A percentile compares a stretch with the other conserved stretches of the same genome.
Evolutionary conservation across 2,113 vertebrate genomes (phyloP).

Genomic region (Trochalopteron elliotii): DNA sequence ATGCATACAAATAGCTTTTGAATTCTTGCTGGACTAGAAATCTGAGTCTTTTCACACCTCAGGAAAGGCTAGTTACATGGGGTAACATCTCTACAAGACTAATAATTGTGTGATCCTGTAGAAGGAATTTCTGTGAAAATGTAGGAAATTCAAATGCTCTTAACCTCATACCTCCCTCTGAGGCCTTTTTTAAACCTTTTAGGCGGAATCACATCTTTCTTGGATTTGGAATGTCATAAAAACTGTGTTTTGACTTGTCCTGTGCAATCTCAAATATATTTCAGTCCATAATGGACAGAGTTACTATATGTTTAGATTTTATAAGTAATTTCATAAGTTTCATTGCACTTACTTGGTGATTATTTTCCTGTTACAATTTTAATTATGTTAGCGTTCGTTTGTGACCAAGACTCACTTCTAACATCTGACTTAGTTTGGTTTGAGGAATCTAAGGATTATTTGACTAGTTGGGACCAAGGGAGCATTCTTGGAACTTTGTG

Average conservation of each 20-base stretch:
- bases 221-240: background rate
- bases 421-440: background rate
- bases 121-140: background rate
- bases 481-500: background rate
- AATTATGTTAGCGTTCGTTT: background rate
- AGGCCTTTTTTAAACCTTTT: background rate
- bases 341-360: background rate
- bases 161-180: background rate
- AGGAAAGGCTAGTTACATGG: background rate
- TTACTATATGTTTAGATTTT: background rate
- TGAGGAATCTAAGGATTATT: background rate
- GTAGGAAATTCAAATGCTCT: background rate
- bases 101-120: background rate
- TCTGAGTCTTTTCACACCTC: background rate
- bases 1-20: background rate
- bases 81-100: background rate
- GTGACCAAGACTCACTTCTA: background rate
- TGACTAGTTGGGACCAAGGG: background rate
- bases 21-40: slow-evolving; percentile 2
- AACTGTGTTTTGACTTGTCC: background rate
- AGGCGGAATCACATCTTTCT: background rate
- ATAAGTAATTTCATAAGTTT: background rate
- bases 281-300: background rate
- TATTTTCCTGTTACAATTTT: background rate
- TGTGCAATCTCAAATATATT: background rate